These are phyloP conservation scores for Spinus olivaceus DNA, from an alignment of 2,797 vertebrate species.

Conservation along the genomic window DNA sequence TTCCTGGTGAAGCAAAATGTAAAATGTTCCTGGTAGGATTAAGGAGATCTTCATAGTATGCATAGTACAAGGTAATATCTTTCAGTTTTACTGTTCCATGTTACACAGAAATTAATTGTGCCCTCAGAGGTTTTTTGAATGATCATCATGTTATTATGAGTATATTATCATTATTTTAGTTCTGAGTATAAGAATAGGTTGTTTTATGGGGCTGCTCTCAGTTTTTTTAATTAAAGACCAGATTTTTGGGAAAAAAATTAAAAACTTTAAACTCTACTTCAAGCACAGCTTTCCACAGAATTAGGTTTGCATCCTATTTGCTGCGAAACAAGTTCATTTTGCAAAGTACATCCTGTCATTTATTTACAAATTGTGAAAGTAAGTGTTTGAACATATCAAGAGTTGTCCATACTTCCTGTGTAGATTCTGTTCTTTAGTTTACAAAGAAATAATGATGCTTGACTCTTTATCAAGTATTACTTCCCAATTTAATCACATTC, in stretches of 20 bases:
- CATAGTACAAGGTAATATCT: not conserved
- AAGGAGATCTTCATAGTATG: not conserved
- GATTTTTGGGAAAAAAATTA: rapidly evolving
- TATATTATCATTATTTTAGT: not conserved
- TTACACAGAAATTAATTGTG: not conserved
- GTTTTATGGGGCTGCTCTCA: not conserved
- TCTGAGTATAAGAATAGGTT: not conserved
- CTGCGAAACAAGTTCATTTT: not conserved
- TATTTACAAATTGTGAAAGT: not conserved
- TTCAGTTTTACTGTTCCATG: not conserved
- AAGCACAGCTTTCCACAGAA: not conserved
- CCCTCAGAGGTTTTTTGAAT: not conserved
- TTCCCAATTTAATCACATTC: conserved; percentile 11
- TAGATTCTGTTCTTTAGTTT: not conserved
- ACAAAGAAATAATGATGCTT: not conserved
- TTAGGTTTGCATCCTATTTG: not conserved
- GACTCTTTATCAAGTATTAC: not conserved
- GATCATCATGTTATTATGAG: not conserved
- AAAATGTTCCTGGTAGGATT: not conserved
- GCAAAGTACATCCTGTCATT: not conserved
- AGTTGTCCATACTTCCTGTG: not conserved
- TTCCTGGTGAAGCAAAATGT: not conserved
- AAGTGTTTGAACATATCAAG: not conserved
- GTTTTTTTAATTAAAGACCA: not conserved
- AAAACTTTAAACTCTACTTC: not conserved